Evolutionary conservation across 2,888 invertebrate species (phyloP).

Genomic region (Pseudolycoriella hygida): DNA sequence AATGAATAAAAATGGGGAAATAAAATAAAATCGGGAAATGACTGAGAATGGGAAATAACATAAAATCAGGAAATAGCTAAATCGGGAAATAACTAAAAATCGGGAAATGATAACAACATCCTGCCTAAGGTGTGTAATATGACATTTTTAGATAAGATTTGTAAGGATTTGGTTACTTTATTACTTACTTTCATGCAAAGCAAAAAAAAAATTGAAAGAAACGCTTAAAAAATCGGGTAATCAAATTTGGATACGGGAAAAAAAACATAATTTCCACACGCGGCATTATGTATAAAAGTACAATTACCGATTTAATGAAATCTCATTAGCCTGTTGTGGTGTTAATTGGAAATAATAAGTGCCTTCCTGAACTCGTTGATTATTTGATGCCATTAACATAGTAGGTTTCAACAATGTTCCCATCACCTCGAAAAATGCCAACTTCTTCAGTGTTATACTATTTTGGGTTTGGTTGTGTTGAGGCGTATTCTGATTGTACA

Average conservation of each 20-base stretch:
- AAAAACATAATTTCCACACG: background rate
- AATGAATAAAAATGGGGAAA: too few species aligned
- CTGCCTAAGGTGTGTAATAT: too few species aligned
- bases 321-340: conserved; percentile 81
- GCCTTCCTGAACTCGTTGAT: conserved; percentile 68
- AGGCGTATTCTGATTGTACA: conserved; percentile 7
- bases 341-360: conserved; percentile 78
- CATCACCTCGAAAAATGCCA: conserved; percentile 84
- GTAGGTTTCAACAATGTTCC: conserved; percentile 81
- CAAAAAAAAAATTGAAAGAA: too few species aligned
- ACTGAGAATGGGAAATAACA: too few species aligned
- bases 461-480: conserved; percentile 61
- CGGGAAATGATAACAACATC: too few species aligned
- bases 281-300: background rate
- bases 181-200: too few species aligned
- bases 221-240: too few species aligned
- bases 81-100: too few species aligned
- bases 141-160: too few species aligned
- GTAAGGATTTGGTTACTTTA: too few species aligned
- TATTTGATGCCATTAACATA: conserved; percentile 50
- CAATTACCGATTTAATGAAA: conserved; percentile 52
- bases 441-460: conserved; percentile 76
- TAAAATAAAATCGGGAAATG: too few species aligned
- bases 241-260: background rate
- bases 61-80: too few species aligned